These are phyloP conservation scores for Dromiciops gliroides DNA, from an alignment of 2,113 vertebrate species.

Conservation along the genomic window DNA sequence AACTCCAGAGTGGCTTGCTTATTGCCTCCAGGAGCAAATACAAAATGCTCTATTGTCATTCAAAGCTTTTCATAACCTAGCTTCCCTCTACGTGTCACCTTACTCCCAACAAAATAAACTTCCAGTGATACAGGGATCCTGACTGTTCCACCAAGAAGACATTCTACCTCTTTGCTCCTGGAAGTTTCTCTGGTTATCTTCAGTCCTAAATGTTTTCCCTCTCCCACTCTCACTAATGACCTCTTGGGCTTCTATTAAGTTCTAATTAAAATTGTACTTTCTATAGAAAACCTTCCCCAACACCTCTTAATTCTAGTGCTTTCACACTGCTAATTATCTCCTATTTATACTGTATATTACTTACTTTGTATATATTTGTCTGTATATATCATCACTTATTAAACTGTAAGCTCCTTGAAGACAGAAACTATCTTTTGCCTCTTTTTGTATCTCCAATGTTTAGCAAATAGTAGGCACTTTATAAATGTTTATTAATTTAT, in stretches of 20 bases:
- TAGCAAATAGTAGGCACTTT: neutral
- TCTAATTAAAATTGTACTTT: neutral
- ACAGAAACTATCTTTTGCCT: neutral
- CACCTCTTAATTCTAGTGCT: neutral
- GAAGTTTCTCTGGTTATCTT: neutral
- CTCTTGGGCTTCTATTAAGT: neutral
- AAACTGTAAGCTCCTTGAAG: neutral
- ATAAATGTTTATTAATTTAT: neutral
- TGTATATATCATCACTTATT: neutral
- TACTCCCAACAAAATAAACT: neutral
- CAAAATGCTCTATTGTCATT: neutral
- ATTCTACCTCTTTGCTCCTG: neutral
- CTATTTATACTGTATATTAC: neutral
- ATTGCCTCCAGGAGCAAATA: neutral
- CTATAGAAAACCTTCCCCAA: neutral
- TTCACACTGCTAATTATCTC: neutral
- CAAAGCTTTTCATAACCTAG: neutral
- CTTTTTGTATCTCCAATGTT: neutral
- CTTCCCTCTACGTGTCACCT: neutral
- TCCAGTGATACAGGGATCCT: neutral
- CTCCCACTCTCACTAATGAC: neutral
- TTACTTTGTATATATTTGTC: neutral
- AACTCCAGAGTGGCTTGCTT: neutral
- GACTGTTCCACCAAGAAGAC: neutral
- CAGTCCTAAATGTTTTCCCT: neutral